These are phyloP conservation scores for Cremastobaeus sp. DNA, from an alignment of 2,888 invertebrate species.

Conservation along the genomic window DNA sequence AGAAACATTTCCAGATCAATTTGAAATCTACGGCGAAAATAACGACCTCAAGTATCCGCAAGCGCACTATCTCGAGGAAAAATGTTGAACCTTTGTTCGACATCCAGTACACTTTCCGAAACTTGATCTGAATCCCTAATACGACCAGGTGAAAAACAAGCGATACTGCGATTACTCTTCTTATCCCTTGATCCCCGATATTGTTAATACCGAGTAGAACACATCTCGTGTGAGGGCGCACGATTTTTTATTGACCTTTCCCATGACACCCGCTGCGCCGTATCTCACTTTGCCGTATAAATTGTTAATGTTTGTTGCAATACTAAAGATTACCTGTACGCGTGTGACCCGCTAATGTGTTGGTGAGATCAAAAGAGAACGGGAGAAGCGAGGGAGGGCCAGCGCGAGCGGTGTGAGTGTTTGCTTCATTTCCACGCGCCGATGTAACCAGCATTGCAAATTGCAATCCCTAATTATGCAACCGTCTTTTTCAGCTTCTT, in stretches of 20 bases:
- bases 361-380: constrained; percentile 31
- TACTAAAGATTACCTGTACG: not conserved
- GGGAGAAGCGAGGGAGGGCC: constrained; percentile 36
- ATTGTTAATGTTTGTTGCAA: constrained; percentile 44
- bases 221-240: constrained; percentile 55
- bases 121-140: too few relatives aligned
- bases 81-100: too few relatives aligned
- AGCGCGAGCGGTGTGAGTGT: constrained; percentile 4
- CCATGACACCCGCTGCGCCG: constrained; percentile 68
- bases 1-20: too few relatives aligned
- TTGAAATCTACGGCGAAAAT: too few relatives aligned
- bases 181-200: constrained; percentile 41
- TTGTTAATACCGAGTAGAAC: constrained; percentile 60
- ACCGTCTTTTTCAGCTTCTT: constrained; percentile 36
- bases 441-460: constrained; percentile 27
- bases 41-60: too few relatives aligned
- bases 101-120: too few relatives aligned
- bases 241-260: constrained; percentile 74
- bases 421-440: constrained; percentile 41
- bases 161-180: too few relatives aligned
- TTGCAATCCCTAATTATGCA: constrained; percentile 58
- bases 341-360: not conserved
- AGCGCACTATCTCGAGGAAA: too few relatives aligned
- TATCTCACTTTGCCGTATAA: constrained; percentile 42
- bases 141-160: too few relatives aligned